Percentiles rank a stretch among this genome's conserved stretches.
phyloP scores from a whole-genome alignment of 2,888 invertebrate species.

The Rugalucina vietnamica region DNA sequence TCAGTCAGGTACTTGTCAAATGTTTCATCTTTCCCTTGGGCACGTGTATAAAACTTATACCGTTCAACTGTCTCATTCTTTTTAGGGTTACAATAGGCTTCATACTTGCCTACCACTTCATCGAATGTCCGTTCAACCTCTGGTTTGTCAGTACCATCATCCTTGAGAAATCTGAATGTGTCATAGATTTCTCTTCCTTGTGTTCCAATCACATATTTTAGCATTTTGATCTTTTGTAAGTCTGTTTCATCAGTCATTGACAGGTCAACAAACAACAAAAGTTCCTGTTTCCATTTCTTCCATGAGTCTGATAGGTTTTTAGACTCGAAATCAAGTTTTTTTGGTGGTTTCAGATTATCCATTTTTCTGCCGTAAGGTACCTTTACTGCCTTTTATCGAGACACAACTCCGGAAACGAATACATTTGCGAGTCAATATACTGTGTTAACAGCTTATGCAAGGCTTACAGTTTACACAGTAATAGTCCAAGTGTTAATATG shows the following conservation, averaged over 20 bases:
- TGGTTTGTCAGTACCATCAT: neutral
- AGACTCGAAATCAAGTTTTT: neutral
- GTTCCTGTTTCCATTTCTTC: neutral
- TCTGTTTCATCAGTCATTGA: neutral
- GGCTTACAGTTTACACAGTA: too few relatives aligned
- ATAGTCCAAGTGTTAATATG: too few relatives aligned
- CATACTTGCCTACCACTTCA: neutral
- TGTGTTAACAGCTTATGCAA: too few relatives aligned
- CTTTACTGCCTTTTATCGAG: too few relatives aligned
- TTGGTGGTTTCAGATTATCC: slow-evolving; percentile 11
- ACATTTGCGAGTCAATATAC: too few relatives aligned
- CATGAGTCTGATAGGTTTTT: neutral
- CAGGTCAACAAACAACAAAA: neutral
- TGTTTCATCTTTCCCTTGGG: neutral
- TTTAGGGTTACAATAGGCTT: neutral
- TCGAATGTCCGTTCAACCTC: neutral
- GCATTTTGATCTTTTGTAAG: neutral
- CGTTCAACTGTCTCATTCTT: neutral
- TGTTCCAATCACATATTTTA: slow-evolving; percentile 7
- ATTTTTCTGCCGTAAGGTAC: too few relatives aligned
- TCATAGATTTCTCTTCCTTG: slow-evolving; percentile 3
- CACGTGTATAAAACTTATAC: neutral
- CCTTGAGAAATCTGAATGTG: slow-evolving; percentile 13
- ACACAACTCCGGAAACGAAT: too few relatives aligned
- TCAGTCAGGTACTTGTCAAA: neutral